phyloP scores from a whole-genome alignment of 2,797 vertebrate genomes.

The Eptatretus atami region DNA sequence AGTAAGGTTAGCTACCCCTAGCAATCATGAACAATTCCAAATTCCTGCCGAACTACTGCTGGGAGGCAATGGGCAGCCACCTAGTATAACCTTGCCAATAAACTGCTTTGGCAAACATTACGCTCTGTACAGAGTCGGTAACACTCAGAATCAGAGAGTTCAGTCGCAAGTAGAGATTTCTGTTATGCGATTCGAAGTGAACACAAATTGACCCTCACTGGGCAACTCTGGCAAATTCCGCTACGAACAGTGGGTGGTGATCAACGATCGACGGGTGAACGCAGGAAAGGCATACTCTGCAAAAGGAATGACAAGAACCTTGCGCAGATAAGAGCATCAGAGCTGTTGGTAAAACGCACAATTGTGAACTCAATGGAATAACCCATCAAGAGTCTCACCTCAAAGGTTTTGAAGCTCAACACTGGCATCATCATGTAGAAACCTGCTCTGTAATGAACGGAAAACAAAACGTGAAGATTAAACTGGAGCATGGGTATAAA shows the following conservation, averaged over 20 bases:
- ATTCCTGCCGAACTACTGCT: too few relatives aligned
- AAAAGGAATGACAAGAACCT: constrained; percentile 7
- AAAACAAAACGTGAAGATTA: background rate
- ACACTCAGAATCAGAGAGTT: too few relatives aligned
- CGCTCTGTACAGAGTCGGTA: too few relatives aligned
- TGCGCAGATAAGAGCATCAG: background rate
- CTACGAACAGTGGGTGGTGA: constrained; percentile 71
- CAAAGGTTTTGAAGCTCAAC: constrained; percentile 41
- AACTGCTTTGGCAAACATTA: too few relatives aligned
- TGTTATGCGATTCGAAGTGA: too few relatives aligned
- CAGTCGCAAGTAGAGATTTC: too few relatives aligned
- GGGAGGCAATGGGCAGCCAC: too few relatives aligned
- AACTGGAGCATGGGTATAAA: too few relatives aligned
- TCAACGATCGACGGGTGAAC: constrained; percentile 36
- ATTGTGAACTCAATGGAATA: background rate
- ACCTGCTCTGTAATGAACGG: constrained; percentile 30
- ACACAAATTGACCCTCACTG: constrained; percentile 31
- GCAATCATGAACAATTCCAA: too few relatives aligned
- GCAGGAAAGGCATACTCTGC: constrained; percentile 62
- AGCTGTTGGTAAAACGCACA: background rate
- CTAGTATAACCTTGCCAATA: too few relatives aligned
- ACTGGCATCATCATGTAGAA: constrained; percentile 39
- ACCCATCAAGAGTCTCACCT: constrained; percentile 19
- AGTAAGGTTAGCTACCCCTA: too few relatives aligned
- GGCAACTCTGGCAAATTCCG: constrained; percentile 52